Base-by-base conservation (phyloP, 1,140 invertebrate genomes). In the Drosophila subpulchrella region DNA sequence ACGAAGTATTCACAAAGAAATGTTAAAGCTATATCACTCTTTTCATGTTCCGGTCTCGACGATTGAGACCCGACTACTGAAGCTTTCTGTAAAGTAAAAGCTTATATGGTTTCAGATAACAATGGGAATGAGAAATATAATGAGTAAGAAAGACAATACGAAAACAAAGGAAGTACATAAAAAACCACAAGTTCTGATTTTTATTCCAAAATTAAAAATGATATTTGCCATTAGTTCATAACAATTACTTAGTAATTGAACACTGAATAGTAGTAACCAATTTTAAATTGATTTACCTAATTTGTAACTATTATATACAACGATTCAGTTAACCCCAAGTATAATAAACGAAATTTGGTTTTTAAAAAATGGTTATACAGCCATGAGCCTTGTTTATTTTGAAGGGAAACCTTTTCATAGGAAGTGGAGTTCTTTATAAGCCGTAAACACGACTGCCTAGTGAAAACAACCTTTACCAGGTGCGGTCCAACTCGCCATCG, bases 401-500 rank as follows among this genome's bases (percentile, higher is more conserved):
- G 1, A 27, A 27, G 27, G 1, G 27, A 27, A 27, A 27, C 27
- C 27, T 41, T 41, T 41, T 41, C 39, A 15, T 15, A 15, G 6
- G 8, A 34, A 34, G 1, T 34, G 8, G 3, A 34, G 32, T 34
- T 34, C 2, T 34, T 32, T 8, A 2, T 34, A 2, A 10, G 8
- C 32, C 32, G 32, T 10, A 10, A 34, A 34, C 7, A 7, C 30
- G 30, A 7, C 30, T 32, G 30, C 2, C 30, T 6, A 34, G 7
- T 3, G 41, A 6, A 4, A 44, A 27, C 0, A 48, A 4, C 13
- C 13, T 55, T 54, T 81, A 81, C 78, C 71, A 81, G 36, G 73
- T 82, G 17, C 53, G 13, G 17, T 82, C 75, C 11, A 82, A 17
- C 39, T 74, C 47, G n/a, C 32, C 34, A 8, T 73, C 74, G 20